Evolutionary conservation across 92 coral and sea anemone species (phyloP).

Genomic region (Epizoanthus stellaris): DNA sequence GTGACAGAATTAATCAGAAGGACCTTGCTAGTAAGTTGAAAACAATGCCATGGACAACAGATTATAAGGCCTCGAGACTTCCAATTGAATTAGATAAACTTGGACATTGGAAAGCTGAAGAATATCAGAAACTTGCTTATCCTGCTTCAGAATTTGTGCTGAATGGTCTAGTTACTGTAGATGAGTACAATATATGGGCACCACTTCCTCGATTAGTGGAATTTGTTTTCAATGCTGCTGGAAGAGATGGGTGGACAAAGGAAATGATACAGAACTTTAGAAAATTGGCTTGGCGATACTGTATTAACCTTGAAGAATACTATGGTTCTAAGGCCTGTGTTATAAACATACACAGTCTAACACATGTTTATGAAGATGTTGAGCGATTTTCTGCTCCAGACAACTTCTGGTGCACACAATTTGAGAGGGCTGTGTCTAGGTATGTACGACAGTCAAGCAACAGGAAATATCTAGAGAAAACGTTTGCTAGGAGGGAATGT

Average conservation of each 20-base stretch:
- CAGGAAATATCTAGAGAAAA: constrained; percentile 59
- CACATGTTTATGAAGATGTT: constrained; percentile 63
- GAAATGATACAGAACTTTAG: constrained; percentile 61
- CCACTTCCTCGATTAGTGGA: constrained; percentile 71
- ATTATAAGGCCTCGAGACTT: constrained; percentile 65
- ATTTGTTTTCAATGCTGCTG: constrained; percentile 48
- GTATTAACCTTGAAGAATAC: constrained; percentile 62
- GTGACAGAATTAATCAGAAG: constrained; percentile 11
- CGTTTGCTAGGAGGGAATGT: constrained; percentile 72
- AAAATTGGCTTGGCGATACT: constrained; percentile 66
- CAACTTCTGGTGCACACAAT: constrained; percentile 72
- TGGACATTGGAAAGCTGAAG: constrained; percentile 60
- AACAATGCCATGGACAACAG: constrained; percentile 78
- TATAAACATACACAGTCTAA: constrained; percentile 62
- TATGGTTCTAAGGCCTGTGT: constrained; percentile 66
- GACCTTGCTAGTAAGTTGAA: constrained; percentile 60
- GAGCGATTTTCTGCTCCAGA: constrained; percentile 69
- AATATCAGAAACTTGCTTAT: constrained; percentile 66
- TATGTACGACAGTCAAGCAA: constrained; percentile 74
- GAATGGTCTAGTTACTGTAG: constrained; percentile 58
- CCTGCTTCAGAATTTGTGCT: constrained; percentile 76
- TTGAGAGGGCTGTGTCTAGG: constrained; percentile 77
- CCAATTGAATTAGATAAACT: constrained; percentile 56
- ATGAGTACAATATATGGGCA: constrained; percentile 64
- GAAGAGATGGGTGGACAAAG: constrained; percentile 66